Evolutionary conservation across 2,888 invertebrate species (phyloP).

Genomic region (Athrips mouffetella): DNA sequence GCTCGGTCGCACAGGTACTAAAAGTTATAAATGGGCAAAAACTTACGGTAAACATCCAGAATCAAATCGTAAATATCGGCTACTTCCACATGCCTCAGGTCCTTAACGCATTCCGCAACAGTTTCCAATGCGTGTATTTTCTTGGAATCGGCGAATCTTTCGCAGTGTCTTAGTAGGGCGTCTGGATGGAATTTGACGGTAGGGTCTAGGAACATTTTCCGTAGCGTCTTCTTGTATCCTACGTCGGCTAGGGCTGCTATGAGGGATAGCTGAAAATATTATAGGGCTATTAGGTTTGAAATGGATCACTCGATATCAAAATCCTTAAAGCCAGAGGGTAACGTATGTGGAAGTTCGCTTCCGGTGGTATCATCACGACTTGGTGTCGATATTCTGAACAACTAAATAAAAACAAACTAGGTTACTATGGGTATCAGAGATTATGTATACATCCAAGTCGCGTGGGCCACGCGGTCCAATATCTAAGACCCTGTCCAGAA

Average conservation of each 20-base stretch:
- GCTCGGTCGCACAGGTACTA: neutral
- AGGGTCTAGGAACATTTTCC: slow-evolving; percentile 73
- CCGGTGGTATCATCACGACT: too few relatives aligned
- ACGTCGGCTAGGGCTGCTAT: slow-evolving; percentile 76
- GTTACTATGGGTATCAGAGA: too few relatives aligned
- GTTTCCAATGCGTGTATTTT: slow-evolving; percentile 49
- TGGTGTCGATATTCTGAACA: too few relatives aligned
- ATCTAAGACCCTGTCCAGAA: too few relatives aligned
- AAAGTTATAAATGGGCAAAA: slow-evolving; percentile 35
- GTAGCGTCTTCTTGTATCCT: slow-evolving; percentile 68
- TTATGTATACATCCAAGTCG: too few relatives aligned
- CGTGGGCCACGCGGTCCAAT: too few relatives aligned
- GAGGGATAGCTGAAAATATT: slow-evolving; percentile 57
- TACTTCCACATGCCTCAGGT: slow-evolving; percentile 51
- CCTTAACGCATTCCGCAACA: slow-evolving; percentile 54
- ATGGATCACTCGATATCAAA: neutral
- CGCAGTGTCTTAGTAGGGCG: slow-evolving; percentile 71
- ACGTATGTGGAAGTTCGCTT: too few relatives aligned
- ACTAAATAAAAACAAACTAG: too few relatives aligned
- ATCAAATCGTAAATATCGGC: slow-evolving; percentile 65
- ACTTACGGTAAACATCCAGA: slow-evolving; percentile 73
- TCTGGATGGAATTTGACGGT: slow-evolving; percentile 72
- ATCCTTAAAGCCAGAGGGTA: too few relatives aligned
- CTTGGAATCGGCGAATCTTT: slow-evolving; percentile 60
- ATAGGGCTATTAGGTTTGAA: neutral